Base-by-base conservation (phyloP, 1,140 invertebrate species). In the Magallana ariakensis region DNA sequence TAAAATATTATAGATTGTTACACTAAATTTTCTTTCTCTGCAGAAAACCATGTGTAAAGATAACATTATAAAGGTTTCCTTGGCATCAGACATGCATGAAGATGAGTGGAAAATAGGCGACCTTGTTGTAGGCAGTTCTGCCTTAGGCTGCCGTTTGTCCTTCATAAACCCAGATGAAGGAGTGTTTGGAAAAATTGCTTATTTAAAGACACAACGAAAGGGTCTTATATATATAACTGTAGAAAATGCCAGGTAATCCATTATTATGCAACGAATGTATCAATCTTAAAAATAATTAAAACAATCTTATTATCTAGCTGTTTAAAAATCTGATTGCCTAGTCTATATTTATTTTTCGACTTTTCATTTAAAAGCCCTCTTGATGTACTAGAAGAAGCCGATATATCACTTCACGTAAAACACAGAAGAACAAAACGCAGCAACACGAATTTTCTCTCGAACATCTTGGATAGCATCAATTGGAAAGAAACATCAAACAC, bases 401-500 rank as follows among this genome's bases (percentile, higher is more conserved):
- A 75, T 26, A 3, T 75, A 75, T 75, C 66, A 10, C 22, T 75
- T 26, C 66, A 75, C 11, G 22, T 75, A 11, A 75, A 22, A 22
- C 66, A 75, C 8, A 11, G 58, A 60, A 19, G 66, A 33, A 8
- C 46, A 82, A 54, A 82, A 22, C 19, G 55, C 19, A 82, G 80
- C 46, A 82, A 55, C 16, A 56, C 80, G 3, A 82, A 82, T 56
- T 82, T 82, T 56, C 46, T 82, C 11, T 55, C 46, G 10, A 82
- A 55, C 11, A 54, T 56, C 10, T 56, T 82, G 80, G 80, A 82
- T 10, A 55, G 53, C 55, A 82, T 82, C 9, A 56, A 82, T 56
- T 82, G 80, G 80, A 46, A 55, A n/a, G 55, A 82, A 82, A 82
- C 19, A n/a, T 22, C 55, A 9, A 54, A 82, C 54, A 82, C 80